A percentile compares a stretch with the other conserved stretches of the same genome.
Conservation (phyloP, 1,140 invertebrate species). For the Aphidius gifuensis region DNA sequence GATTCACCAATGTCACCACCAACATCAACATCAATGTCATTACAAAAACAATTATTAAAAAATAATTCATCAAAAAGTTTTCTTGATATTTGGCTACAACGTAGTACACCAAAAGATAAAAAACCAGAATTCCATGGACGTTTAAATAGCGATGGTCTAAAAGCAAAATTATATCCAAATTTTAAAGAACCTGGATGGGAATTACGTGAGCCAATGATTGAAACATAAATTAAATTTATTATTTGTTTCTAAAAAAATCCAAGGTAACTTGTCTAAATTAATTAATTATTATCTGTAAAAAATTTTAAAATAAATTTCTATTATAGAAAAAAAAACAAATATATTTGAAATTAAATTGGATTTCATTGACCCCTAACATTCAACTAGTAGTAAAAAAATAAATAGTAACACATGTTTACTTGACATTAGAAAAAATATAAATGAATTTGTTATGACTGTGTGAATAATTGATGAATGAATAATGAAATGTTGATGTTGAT, state of each 20-base stretch:
- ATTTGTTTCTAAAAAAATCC: neutral
- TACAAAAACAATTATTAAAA: conserved; percentile 42
- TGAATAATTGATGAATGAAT: too few species aligned
- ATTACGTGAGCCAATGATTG: conserved; percentile 45
- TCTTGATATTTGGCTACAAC: conserved; percentile 64
- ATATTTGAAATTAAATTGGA: too few species aligned
- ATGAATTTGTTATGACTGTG: too few species aligned
- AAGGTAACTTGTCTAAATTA: neutral
- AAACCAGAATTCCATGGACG: conserved; percentile 78
- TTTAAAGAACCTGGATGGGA: conserved; percentile 57
- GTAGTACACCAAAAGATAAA: conserved; percentile 56
- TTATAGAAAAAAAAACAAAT: too few species aligned
- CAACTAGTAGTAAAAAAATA: too few species aligned
- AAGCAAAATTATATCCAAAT: conserved; percentile 78
- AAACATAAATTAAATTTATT: conserved; percentile 31
- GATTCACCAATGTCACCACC: conserved; percentile 81
- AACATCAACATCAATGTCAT: conserved; percentile 41
- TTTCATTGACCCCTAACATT: too few species aligned
- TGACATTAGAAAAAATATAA: too few species aligned
- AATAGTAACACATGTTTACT: too few species aligned
- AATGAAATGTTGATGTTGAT: too few species aligned
- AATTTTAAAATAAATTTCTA: too few species aligned
- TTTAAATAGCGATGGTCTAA: conserved; percentile 63
- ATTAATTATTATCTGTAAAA: neutral
- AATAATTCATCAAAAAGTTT: conserved; percentile 55